These are phyloP conservation scores for Seira sanloemensis DNA, from an alignment of 2,888 invertebrate genomes.

Conservation along the genomic window DNA sequence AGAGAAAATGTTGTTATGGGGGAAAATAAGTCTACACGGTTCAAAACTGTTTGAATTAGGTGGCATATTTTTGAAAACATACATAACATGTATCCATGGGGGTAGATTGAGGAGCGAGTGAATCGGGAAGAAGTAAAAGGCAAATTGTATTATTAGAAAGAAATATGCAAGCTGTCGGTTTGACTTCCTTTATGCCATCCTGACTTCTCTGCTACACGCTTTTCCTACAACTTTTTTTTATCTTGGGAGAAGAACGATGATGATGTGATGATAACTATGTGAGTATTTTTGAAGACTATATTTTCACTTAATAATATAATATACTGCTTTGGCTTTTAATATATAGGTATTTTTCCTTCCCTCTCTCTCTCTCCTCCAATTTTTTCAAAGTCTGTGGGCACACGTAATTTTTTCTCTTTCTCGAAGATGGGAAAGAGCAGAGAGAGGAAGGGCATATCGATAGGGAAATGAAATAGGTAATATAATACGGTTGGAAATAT, in stretches of 20 bases:
- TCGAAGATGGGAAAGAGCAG: background rate
- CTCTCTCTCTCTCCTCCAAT: too few relatives aligned
- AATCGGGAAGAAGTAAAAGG: background rate
- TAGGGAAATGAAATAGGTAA: background rate
- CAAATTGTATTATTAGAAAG: background rate
- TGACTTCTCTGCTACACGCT: background rate
- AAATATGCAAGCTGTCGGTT: background rate
- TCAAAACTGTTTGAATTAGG: background rate
- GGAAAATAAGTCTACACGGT: background rate
- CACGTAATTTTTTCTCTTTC: background rate
- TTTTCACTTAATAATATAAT: constrained; percentile 12
- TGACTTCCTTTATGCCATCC: background rate
- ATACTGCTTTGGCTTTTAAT: background rate
- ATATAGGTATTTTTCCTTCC: background rate
- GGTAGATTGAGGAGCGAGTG: background rate
- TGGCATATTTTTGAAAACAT: background rate
- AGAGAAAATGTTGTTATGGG: background rate
- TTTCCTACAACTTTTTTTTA: background rate
- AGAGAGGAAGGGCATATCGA: background rate
- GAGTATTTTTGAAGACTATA: constrained; percentile 11
- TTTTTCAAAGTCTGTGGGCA: background rate
- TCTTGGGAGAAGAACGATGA: constrained; percentile 11
- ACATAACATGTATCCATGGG: background rate
- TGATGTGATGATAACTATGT: constrained; percentile 16
- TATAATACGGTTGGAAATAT: constrained; percentile 6